These are phyloP conservation scores for Trochalopteron elliotii DNA, from an alignment of 2,113 vertebrate species.

Conservation along the genomic window DNA sequence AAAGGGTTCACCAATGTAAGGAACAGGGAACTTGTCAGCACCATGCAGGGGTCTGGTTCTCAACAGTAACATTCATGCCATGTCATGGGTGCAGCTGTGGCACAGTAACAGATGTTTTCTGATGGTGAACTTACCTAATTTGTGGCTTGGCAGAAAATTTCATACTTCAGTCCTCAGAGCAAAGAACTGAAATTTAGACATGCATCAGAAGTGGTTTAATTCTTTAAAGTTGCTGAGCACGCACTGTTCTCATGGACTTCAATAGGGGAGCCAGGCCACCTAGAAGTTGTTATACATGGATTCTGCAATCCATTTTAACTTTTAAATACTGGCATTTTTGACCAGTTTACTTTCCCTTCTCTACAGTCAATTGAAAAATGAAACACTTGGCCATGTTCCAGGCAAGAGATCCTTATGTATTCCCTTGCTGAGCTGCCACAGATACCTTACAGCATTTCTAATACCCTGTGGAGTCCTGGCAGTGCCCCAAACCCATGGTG, in stretches of 20 bases:
- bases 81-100: background rate
- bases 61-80: background rate
- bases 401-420: background rate
- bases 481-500: background rate
- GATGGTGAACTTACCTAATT: background rate
- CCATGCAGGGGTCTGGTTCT: background rate
- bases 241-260: background rate
- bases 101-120: background rate
- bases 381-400: background rate
- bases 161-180: background rate
- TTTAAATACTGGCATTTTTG: background rate
- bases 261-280: background rate
- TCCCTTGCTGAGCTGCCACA: background rate
- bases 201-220: background rate
- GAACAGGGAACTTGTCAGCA: background rate
- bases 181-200: background rate
- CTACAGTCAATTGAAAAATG: background rate
- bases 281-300: background rate
- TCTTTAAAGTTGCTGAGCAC: conserved; percentile 1
- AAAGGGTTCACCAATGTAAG: background rate
- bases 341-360: background rate
- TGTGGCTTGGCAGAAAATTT: conserved; percentile 8
- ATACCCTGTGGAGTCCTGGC: background rate
- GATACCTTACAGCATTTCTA: background rate
- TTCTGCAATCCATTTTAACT: background rate